Evolutionary conservation across 2,888 invertebrate genomes (phyloP).

Genomic region (Dryadula phaetusa): DNA sequence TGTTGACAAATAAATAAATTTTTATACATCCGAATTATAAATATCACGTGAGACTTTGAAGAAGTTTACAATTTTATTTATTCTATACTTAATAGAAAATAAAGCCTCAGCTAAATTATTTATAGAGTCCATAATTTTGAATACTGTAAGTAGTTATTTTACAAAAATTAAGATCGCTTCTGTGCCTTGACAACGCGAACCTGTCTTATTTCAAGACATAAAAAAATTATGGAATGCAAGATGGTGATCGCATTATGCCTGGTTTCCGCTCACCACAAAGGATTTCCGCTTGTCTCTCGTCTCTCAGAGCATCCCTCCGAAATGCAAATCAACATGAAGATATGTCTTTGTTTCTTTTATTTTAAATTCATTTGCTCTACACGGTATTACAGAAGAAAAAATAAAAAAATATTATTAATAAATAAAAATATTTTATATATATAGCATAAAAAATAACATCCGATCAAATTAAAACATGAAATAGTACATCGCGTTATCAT

Average conservation of each 20-base stretch:
- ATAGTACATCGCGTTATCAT: not conserved
- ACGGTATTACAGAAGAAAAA: slow-evolving; percentile 31
- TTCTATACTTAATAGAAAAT: not conserved
- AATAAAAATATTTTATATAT: not conserved
- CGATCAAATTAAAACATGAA: not conserved
- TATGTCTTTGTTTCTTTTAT: slow-evolving; percentile 49
- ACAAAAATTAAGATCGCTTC: slow-evolving; percentile 25
- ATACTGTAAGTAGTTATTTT: slow-evolving; percentile 14
- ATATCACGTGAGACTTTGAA: not conserved
- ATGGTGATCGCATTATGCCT: slow-evolving; percentile 74
- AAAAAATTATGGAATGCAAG: slow-evolving; percentile 62
- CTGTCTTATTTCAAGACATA: slow-evolving; percentile 52
- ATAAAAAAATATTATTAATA: not conserved
- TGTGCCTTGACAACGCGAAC: slow-evolving; percentile 49
- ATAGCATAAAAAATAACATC: not conserved
- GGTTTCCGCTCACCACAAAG: slow-evolving; percentile 77
- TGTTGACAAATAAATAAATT: slow-evolving; percentile 60
- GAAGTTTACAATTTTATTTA: not conserved
- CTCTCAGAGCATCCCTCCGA: slow-evolving; percentile 72
- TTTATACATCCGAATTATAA: not conserved
- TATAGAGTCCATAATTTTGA: not conserved
- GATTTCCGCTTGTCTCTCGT: slow-evolving; percentile 79
- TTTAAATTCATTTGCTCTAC: slow-evolving; percentile 41
- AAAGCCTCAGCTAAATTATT: not conserved
- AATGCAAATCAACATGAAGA: slow-evolving; percentile 69